Evolutionary conservation across 2,888 invertebrate species (phyloP), one percentile per base, ranked within the genome.

Genomic region (Tholera decimalis): DNA sequence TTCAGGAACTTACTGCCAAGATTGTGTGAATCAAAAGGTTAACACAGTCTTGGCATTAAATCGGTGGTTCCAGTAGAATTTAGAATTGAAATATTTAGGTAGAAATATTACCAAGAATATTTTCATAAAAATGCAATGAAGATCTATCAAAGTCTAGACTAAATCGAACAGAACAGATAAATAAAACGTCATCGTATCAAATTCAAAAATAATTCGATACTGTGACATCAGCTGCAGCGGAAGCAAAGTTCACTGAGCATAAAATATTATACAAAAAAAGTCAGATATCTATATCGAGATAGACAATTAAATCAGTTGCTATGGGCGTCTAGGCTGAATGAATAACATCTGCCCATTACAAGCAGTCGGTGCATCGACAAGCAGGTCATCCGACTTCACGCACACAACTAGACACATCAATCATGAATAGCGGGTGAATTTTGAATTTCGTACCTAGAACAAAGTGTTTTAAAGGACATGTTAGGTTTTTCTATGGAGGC

Each of bases 311-410:
- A 81, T 83, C 88, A 77, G 90, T 91, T 89, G 85, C 88, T 82
- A 89, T 83, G 88, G 88, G 82, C 73, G 85, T 85, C 85, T 85
- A 80, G 72, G 61, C 77, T 77, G 78, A 70, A 78, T 91, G 86
- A 88, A 90, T 90, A 90, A 89, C 91, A 91, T 92, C 91, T 91
- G 91, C 91, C 89, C 77, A 92, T 91, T 91, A 91, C 78, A 77
- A 80, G 78, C 69, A 90, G 90, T 89, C 86, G 89, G 92, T 93
- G 94, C 92, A 92, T 94, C 86, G 86, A 79, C 91, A 94, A 93
- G 82, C 93, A 94, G 93, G 91, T 92, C 92, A 92, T 87, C 88
- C 78, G 75, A 85, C 82, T 90, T 89, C 88, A 87, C 46, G 80
- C 85, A 88, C 74, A 77, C 67, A 80, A 81, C 76, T 83, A 89